phyloP scores from a whole-genome alignment of 2,888 invertebrate genomes.

The Dicyrtomina minuta region DNA sequence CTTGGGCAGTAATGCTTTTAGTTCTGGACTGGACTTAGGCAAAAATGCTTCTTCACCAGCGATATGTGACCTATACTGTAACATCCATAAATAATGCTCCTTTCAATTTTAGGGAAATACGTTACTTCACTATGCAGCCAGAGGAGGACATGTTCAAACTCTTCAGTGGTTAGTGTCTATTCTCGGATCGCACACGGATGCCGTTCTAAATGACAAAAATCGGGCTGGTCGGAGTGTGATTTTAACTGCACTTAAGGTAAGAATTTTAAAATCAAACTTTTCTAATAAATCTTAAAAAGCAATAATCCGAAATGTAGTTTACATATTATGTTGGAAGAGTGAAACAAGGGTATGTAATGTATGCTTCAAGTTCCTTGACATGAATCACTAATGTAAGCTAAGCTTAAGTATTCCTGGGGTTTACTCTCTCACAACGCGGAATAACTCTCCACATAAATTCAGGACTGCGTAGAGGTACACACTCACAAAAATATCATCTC shows the following conservation, averaged over 20 bases:
- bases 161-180: slow-evolving; percentile 56
- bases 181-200: slow-evolving; percentile 54
- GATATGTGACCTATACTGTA: too few relatives aligned
- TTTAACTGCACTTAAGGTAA: slow-evolving; percentile 56
- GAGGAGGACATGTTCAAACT: slow-evolving; percentile 55
- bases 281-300: background rate
- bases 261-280: slow-evolving; percentile 11
- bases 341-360: background rate
- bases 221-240: slow-evolving; percentile 56
- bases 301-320: background rate
- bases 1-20: too few relatives aligned
- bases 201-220: slow-evolving; percentile 57
- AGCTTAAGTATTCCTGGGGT: too few relatives aligned
- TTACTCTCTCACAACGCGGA: too few relatives aligned
- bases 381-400: too few relatives aligned
- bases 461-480: too few relatives aligned
- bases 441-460: too few relatives aligned
- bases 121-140: slow-evolving; percentile 55
- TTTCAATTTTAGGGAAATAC: slow-evolving; percentile 55
- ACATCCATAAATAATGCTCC: too few relatives aligned
- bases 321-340: too few relatives aligned
- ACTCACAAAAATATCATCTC: too few relatives aligned
- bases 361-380: background rate
- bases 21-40: too few relatives aligned
- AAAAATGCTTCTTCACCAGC: too few relatives aligned